Base-by-base conservation (phyloP, 2,113 vertebrate species). In the Ceyx cyanopectus region DNA sequence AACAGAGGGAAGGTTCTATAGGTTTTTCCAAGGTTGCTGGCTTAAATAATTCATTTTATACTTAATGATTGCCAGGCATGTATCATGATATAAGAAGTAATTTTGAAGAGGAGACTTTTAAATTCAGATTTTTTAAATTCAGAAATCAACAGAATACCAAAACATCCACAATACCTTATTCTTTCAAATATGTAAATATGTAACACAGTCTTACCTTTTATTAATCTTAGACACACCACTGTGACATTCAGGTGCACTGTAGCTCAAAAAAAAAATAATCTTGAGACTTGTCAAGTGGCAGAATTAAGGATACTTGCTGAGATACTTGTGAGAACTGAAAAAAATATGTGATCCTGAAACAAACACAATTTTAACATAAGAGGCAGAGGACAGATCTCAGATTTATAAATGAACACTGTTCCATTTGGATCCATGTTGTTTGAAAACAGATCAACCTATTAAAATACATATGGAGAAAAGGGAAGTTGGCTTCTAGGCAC, bases 61-160 rank as follows among this genome's bases (percentile, higher is more conserved):
- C 40, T 66, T 94, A 90, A 93, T 84, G 62, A 87, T 72, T 88
- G 61, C 86, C 88, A 95, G 83, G 74, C 72, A 40, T 78, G 15
- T 13, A 76, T 89, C 53, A 48, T 45, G 43, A 43, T 34, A 69
- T 22, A 67, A 57, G 87, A 93, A 89, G 24, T 67, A 54, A 72
- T 92, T 93, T 69, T 94, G 56, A 92, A 91, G 41, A 78, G 34
- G 3, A 89, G 19, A 86, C 18, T 62, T 62, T 27, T 62, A 63
- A 68, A 53, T 73, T 73, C 1, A 46, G 41, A 8, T 40, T 61
- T 70, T 34, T 79, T 76, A 27, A 27, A 29, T 86, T 23, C 15
- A 87, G 50, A 74, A 79, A 50, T 22, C 34, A 65, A 34, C 22
- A 50, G 19, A 86, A 54, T 87, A 67, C 57, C 20, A 73, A 89